phyloP scores from a whole-genome alignment of 2,888 invertebrate species.

The Chrysolina haemoptera region DNA sequence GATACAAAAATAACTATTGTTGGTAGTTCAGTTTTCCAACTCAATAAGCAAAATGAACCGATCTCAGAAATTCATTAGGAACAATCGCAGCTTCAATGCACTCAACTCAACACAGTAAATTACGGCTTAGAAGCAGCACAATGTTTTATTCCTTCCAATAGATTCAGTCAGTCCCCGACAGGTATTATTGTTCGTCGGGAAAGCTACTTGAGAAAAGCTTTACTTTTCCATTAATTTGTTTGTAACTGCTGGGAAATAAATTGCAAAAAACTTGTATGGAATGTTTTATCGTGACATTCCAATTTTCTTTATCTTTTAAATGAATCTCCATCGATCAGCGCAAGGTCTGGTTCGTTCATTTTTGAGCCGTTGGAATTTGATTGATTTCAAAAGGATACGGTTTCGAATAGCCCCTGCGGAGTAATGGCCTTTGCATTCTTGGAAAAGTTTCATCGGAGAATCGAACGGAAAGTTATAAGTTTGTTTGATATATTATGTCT shows the following conservation, averaged over 20 bases:
- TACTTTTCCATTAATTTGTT: conserved; percentile 16
- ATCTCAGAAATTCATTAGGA: background rate
- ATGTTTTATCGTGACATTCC: conserved; percentile 20
- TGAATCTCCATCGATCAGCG: conserved; percentile 21
- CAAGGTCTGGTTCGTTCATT: background rate
- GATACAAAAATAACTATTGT: too few relatives aligned
- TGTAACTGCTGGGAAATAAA: conserved; percentile 13
- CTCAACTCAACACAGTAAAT: conserved; percentile 5
- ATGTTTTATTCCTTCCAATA: conserved; percentile 5
- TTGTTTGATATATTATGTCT: too few relatives aligned
- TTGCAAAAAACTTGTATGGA: conserved; percentile 5
- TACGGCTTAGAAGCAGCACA: background rate
- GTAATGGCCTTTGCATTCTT: too few relatives aligned
- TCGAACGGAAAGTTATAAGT: too few relatives aligned
- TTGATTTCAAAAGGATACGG: background rate
- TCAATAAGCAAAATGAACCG: background rate
- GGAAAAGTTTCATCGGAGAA: too few relatives aligned
- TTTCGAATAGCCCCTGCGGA: too few relatives aligned
- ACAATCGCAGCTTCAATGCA: conserved; percentile 9
- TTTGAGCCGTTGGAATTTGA: conserved; percentile 6
- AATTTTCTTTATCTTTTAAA: conserved; percentile 17
- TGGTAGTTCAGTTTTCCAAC: too few relatives aligned
- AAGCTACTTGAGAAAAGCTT: conserved; percentile 13
- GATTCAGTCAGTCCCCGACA: conserved; percentile 14
- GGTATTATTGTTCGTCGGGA: conserved; percentile 6